These are phyloP conservation scores for Andrena fulva DNA, from an alignment of 2,888 invertebrate species.

Conservation along the genomic window DNA sequence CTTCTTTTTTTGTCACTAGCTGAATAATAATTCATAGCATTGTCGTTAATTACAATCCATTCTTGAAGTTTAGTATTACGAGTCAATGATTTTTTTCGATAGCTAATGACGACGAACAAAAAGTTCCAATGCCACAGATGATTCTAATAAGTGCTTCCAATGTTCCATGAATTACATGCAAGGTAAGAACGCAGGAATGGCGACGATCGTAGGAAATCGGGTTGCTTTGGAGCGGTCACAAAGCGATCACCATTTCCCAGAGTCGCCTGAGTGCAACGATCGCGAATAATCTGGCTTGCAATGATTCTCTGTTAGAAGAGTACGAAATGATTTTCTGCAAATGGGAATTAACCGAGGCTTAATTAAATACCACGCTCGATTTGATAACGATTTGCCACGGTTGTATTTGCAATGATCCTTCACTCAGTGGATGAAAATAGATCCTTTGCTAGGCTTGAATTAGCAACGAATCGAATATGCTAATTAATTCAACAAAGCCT, in stretches of 20 bases:
- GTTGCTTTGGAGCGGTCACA: neutral
- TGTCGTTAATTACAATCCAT: neutral
- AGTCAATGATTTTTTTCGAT: neutral
- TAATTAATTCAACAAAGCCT: neutral
- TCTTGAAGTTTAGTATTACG: neutral
- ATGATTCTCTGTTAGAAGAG: neutral
- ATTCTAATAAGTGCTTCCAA: neutral
- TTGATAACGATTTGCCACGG: neutral
- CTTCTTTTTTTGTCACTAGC: neutral
- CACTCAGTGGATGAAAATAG: neutral
- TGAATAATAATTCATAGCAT: neutral
- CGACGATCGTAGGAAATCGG: neutral
- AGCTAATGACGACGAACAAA: neutral
- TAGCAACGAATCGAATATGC: neutral
- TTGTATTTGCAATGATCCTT: neutral
- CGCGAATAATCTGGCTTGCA: neutral
- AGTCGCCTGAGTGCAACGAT: neutral
- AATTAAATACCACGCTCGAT: neutral
- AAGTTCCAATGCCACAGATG: constrained; percentile 1
- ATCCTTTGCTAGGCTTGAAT: neutral
- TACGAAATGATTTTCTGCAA: neutral
- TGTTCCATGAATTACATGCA: neutral
- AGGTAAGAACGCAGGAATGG: neutral
- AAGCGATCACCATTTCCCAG: neutral
- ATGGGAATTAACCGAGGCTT: neutral